Evolutionary conservation across 2,888 invertebrate species (phyloP), one percentile per base, ranked within the genome.

Genomic region (Watsonalla cultraria): DNA sequence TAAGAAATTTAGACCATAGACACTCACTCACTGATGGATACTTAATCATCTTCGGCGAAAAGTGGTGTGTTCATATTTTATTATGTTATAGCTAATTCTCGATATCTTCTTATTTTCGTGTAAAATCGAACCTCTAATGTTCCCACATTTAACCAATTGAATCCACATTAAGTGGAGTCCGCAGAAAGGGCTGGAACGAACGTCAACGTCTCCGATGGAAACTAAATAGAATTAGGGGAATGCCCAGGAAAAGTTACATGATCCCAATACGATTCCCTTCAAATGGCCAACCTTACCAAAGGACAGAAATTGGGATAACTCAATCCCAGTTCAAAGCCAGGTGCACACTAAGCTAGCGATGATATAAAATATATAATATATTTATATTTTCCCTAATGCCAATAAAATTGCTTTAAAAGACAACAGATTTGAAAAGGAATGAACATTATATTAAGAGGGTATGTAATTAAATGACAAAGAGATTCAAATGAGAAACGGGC

Each of bases 201-300:
- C 42, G 42, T 42, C 42, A 42, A 42, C 11, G 42, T 42, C 11
- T 42, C 11, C 42, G 11, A 11, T 11, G 42, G 42, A 42, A 11
- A 11, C 35, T 35, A 35, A 47, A 47, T 35, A 47, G 7, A 35
- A 47, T 35, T 47, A 47, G 7, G n/a, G 35, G 35, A 35, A 47
- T 35, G 35, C 55, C 57, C 54, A 57, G 58, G 51, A 59, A 63
- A 65, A 64, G 66, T 63, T 59, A 55, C 54, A 54, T 57, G 24
- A 24, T 56, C 54, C 55, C 58, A 67, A 68, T 59, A 55, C 61
- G 66, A 66, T 68, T 58, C 65, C 56, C 61, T 66, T 66, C 61
- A 64, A 68, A 72, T 68, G 68, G 66, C 59, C 71, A 64, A 70
- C 70, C 67, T 66, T 69, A 68, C 71, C 70, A 70, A 73, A 73